Base-by-base conservation (phyloP, 2,113 vertebrate species). In the Willisornis vidua region DNA sequence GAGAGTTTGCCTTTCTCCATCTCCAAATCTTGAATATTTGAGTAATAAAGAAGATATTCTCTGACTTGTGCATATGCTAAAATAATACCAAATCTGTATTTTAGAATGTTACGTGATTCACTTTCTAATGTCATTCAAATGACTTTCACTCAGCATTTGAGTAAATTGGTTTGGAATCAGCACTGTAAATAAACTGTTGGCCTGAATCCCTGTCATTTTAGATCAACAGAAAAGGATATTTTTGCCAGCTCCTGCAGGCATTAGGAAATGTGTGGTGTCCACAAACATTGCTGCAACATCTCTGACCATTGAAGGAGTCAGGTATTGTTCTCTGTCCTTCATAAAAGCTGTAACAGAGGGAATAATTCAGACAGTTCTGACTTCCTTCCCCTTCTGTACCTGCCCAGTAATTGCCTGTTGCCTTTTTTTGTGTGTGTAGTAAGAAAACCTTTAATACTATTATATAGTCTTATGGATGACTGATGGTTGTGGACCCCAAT, bases 201-300 rank as follows among this genome's bases (percentile, higher is more conserved):
- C 71, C 35, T 61, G 49, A 12, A 17, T 70, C 4, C 49, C 22
- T 51, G 61, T 91, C 81, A 9, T 96, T 95, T 75, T 80, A 99
- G 99, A 99, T 97, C 99, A 99, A 41, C 99, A 99, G 95, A 99
- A 97, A 91, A 98, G 98, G 95, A 99, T 99, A 94, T 99, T 99
- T 98, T 98, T 99, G 94, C 98, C 99, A 37, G 98, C 99, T 26
- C 99, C 99, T 62, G 87, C 95, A 45, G 98, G 99, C 85, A 98
- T 99, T 92, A 98, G 99, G 43, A 99, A 99, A 87, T 99, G 99
- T 94, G 99, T 99, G 12, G 98, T 99, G 49, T 99, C 99, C 45
- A 99, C 99, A 9, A 99, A 99, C 94, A 99, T 99, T 62, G 99
- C 99, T 94, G 99, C 99, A 65, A 99, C 99, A 8, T 99, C 99